phyloP scores from a whole-genome alignment of 2,797 vertebrate genomes.

The Petrocephalus schoutedeni region DNA sequence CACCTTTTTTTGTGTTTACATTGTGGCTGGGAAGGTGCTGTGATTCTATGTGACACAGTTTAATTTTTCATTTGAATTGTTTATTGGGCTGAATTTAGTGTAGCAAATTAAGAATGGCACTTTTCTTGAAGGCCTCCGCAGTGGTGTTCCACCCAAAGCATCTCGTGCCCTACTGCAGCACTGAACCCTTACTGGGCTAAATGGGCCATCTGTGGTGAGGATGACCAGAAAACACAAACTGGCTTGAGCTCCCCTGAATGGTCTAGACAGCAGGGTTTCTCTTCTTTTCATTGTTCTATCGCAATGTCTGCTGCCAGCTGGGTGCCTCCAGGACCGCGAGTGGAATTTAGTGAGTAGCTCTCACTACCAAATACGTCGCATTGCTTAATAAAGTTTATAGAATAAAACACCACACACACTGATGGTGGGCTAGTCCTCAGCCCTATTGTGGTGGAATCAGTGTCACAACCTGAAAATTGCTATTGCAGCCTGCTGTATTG shows the following conservation, averaged over 20 bases:
- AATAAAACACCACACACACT: neutral
- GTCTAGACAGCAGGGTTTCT: conserved; percentile 5
- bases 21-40: neutral
- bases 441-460: neutral
- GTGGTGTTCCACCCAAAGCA: no score
- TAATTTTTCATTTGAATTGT: neutral
- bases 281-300: neutral
- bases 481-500: neutral
- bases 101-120: neutral
- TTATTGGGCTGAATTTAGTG: neutral
- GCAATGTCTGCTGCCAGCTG: neutral
- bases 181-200: neutral
- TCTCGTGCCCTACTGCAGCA: neutral
- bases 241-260: neutral
- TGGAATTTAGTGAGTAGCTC: neutral
- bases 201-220: neutral
- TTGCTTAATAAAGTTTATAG: neutral
- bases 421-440: neutral
- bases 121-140: neutral
- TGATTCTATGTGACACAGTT: neutral
- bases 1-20: neutral
- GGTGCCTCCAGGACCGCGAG: no score
- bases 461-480: neutral
- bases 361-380: neutral
- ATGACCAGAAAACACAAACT: neutral